Conservation (phyloP, 2,113 vertebrate species). For the Chloroceryle aenea region DNA sequence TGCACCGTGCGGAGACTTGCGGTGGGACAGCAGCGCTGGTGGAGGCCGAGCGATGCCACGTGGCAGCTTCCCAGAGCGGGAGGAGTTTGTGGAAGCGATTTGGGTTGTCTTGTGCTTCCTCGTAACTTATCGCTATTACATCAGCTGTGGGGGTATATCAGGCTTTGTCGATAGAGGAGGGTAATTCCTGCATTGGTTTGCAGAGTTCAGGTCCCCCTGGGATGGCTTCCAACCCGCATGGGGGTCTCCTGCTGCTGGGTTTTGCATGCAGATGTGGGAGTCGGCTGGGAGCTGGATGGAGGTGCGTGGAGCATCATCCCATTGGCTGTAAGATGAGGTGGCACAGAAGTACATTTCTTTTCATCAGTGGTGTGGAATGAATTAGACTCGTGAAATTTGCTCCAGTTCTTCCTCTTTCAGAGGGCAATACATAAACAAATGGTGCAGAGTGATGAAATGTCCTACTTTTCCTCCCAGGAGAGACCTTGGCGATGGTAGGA, state of each 20-base stretch:
- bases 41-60: rapidly evolving
- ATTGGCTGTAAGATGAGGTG: not conserved
- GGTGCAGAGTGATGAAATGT: not conserved
- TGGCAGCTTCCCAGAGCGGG: rapidly evolving
- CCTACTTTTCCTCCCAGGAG: not conserved
- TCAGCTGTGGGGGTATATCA: not conserved
- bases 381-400: not conserved
- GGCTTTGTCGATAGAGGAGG: rapidly evolving
- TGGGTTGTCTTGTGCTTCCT: not conserved
- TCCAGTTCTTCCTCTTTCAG: not conserved
- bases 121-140: rapidly evolving
- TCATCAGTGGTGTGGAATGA: not conserved
- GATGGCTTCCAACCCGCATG: rapidly evolving
- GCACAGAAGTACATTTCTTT: not conserved
- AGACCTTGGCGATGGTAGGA: not conserved
- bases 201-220: rapidly evolving
- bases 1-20: rapidly evolving
- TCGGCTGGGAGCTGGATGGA: not conserved
- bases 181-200: not conserved
- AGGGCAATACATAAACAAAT: not conserved
- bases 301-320: not conserved
- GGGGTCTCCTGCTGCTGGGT: not conserved
- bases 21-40: rapidly evolving
- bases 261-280: not conserved
- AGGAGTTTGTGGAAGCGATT: not conserved